phyloP scores from a whole-genome alignment of 2,797 vertebrate genomes.

The Meriones psammophilus region DNA sequence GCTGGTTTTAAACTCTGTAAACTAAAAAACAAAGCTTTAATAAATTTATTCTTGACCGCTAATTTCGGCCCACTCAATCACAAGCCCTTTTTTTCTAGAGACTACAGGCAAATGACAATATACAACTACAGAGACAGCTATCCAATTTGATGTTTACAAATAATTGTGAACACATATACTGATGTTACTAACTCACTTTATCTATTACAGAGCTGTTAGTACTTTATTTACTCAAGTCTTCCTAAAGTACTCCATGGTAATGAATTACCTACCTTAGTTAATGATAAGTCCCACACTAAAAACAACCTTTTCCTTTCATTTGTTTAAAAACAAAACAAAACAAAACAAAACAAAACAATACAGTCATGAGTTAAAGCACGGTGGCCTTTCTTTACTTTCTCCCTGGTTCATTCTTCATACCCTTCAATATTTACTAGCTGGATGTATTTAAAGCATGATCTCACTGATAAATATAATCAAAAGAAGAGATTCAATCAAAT shows the following conservation, averaged over 20 bases:
- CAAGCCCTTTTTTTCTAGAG: background rate
- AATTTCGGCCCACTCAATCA: background rate
- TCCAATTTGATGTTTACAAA: background rate
- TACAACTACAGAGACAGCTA: background rate
- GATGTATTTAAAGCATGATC: constrained; percentile 79
- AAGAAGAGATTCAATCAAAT: constrained; percentile 84
- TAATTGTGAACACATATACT: background rate
- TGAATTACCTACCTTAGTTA: constrained; percentile 56
- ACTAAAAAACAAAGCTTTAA: constrained; percentile 8
- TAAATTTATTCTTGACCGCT: constrained; percentile 7
- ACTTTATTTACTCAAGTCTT: constrained; percentile 47
- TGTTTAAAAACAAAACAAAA: constrained; percentile 62
- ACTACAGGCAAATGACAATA: background rate
- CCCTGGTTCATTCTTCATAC: constrained; percentile 60
- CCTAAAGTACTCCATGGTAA: constrained; percentile 31
- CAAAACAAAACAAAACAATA: background rate
- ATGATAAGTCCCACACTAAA: constrained; percentile 53
- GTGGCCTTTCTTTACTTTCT: constrained; percentile 42
- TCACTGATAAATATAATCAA: constrained; percentile 81
- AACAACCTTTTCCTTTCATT: constrained; percentile 63
- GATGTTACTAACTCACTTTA: background rate
- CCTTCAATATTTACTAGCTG: constrained; percentile 72
- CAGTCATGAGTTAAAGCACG: constrained; percentile 53
- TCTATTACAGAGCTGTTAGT: background rate
- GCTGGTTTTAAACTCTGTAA: background rate